Conservation (phyloP, 2,888 invertebrate genomes). For the Parapristionchus giblindavisi region DNA sequence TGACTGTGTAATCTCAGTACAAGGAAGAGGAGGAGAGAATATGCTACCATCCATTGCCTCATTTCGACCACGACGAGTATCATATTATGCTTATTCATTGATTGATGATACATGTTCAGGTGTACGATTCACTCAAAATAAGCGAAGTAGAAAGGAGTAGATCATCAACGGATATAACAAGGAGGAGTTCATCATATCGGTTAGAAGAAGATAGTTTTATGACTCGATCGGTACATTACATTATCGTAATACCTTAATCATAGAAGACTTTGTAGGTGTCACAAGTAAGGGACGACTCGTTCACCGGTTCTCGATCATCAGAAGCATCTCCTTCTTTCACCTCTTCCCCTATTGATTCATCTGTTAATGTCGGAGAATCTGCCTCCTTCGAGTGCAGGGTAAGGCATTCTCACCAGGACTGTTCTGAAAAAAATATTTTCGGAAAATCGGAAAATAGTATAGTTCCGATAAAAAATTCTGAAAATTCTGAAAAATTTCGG, state of each 20-base stretch:
- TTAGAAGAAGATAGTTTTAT: slow-evolving; percentile 31
- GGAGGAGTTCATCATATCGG: slow-evolving; percentile 30
- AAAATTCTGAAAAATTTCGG: too few relatives aligned
- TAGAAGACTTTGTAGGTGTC: not conserved
- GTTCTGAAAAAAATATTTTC: too few relatives aligned
- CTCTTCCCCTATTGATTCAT: slow-evolving; percentile 47
- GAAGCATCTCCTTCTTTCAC: slow-evolving; percentile 56
- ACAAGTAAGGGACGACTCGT: slow-evolving; percentile 47
- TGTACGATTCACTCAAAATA: slow-evolving; percentile 43
- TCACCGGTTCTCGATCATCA: slow-evolving; percentile 34
- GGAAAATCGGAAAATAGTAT: too few relatives aligned
- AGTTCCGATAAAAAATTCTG: too few relatives aligned
- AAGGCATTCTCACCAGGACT: slow-evolving; percentile 17
- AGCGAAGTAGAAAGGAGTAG: slow-evolving; percentile 38
- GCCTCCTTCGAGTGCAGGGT: slow-evolving; percentile 57
- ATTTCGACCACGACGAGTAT: slow-evolving; percentile 46
- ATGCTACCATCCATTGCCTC: slow-evolving; percentile 46
- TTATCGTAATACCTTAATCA: not conserved
- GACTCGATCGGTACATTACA: slow-evolving; percentile 31
- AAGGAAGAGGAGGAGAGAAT: slow-evolving; percentile 77
- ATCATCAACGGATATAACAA: slow-evolving; percentile 40
- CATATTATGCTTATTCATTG: not conserved
- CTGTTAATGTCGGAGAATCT: slow-evolving; percentile 50
- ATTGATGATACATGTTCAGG: slow-evolving; percentile 10
- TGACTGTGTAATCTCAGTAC: slow-evolving; percentile 91